Base-by-base conservation (phyloP, 1,140 invertebrate species). In the Galendromus occidentalis region DNA sequence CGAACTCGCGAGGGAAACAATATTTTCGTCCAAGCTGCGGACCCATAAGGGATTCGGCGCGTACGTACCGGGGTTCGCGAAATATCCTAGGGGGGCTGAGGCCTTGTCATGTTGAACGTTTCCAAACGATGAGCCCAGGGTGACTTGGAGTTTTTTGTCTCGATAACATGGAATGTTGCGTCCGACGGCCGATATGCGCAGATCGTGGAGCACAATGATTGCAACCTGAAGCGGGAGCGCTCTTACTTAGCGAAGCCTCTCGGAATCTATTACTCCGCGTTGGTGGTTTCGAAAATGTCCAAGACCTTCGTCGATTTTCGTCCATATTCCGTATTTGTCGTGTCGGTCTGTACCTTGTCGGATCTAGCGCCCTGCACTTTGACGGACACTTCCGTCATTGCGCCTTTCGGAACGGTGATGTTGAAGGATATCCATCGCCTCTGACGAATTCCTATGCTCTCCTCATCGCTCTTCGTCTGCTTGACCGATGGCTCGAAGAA, bases 351-450 rank as follows among this genome's bases (percentile, higher is more conserved):
- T 59, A 59, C 51, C 51, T 64, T 33, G 12, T 70, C 66, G 12
- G 68, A 65, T n/a, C 63, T 25, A 1, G 66, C 59, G 22, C 68
- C 69, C 44, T 44, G 42, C 5, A 67, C 47, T 39, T 65, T 44
- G 0, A 65, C 66, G 20, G 65, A n/a, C 9, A 71, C 63, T 42
- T 69, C 68, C 5, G 69, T 66, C 1, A 69, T 55, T 1, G 68
- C 63, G 17, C 69, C 66, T 1, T 64, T 51, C 2, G 70, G 70
- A n/a, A 71, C 70, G 4, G 68, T 69, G 18, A 70, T 65, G 29
- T 68, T 68, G 64, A 70, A 71, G 4, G 68, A 45, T 17, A 71
- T 44, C 70, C 70, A 71, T 14, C 66, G 20, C 14, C 67, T 66
- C 45, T 71, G 69, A 33, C 69, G 67, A 39, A 71, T 69, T 20